A percentile compares a stretch with the other conserved stretches of the same genome.
Evolutionary conservation across 2,888 invertebrate species (phyloP).

Genomic region (Sinohyriopsis cumingii): DNA sequence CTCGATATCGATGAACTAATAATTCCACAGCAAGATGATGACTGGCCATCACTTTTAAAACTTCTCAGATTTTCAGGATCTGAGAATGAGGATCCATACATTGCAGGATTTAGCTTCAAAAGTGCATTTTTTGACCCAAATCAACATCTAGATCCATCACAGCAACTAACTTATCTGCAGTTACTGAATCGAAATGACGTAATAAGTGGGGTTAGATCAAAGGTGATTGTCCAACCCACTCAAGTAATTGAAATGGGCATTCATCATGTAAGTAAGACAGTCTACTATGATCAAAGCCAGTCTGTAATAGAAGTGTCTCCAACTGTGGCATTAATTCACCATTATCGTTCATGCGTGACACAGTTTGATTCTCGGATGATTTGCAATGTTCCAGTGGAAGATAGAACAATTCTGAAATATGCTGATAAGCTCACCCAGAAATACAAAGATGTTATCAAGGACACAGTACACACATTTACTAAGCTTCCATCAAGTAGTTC

Average conservation of each 20-base stretch:
- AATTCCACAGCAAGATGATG: slow-evolving; percentile 50
- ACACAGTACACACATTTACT: slow-evolving; percentile 31
- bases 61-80: slow-evolving; percentile 6
- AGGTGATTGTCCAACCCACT: slow-evolving; percentile 53
- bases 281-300: slow-evolving; percentile 25
- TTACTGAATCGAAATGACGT: slow-evolving; percentile 41
- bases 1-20: slow-evolving; percentile 70
- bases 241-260: slow-evolving; percentile 60
- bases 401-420: slow-evolving; percentile 46
- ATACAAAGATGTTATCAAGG: slow-evolving; percentile 31
- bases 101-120: slow-evolving; percentile 55
- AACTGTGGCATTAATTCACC: slow-evolving; percentile 50
- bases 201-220: slow-evolving; percentile 46
- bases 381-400: slow-evolving; percentile 39
- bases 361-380: slow-evolving; percentile 48
- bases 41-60: slow-evolving; percentile 45
- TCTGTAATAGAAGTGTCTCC: slow-evolving; percentile 30
- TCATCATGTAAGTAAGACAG: slow-evolving; percentile 55
- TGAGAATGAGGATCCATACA: slow-evolving; percentile 8
- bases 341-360: slow-evolving; percentile 51
- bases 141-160: slow-evolving; percentile 29
- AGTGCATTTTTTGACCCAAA: slow-evolving; percentile 61
- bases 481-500: not conserved
- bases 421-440: slow-evolving; percentile 26
- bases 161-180: slow-evolving; percentile 52